A percentile compares a stretch with the other conserved stretches of the same genome.
Evolutionary conservation across 2,888 invertebrate species (phyloP).

Genomic region (Pemphredon lugubris): DNA sequence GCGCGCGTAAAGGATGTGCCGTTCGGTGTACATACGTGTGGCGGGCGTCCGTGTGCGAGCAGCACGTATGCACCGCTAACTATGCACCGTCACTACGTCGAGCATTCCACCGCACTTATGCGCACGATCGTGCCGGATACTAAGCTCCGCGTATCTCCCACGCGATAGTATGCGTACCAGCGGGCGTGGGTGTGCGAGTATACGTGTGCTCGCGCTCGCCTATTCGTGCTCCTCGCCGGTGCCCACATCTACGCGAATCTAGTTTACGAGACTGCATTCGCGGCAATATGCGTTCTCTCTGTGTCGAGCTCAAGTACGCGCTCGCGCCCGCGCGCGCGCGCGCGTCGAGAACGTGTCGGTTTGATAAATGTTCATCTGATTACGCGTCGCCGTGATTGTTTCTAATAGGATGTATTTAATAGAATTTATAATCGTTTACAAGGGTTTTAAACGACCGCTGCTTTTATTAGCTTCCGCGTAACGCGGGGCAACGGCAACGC

Average conservation of each 20-base stretch:
- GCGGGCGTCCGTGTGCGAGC: slow-evolving; percentile 11
- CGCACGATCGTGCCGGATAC: slow-evolving; percentile 47
- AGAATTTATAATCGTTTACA: not conserved
- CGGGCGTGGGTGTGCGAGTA: too few species aligned
- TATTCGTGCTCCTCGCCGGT: not conserved
- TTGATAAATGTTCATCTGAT: slow-evolving; percentile 3
- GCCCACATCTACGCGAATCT: not conserved
- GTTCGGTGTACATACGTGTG: slow-evolving; percentile 1
- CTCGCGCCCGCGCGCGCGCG: not conserved
- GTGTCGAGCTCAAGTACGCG: not conserved
- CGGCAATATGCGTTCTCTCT: not conserved
- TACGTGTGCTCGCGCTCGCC: not conserved
- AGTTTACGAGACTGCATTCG: not conserved
- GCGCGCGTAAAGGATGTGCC: not conserved
- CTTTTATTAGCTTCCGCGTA: not conserved
- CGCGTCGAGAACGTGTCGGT: not conserved
- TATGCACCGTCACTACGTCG: slow-evolving; percentile 54
- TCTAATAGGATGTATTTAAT: not conserved
- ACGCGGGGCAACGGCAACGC: not conserved
- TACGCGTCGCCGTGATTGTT: not conserved
- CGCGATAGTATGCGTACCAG: not conserved
- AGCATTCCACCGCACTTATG: slow-evolving; percentile 63
- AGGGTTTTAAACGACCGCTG: not conserved
- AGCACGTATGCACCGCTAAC: slow-evolving; percentile 58
- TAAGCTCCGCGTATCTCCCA: not conserved